phyloP scores from a whole-genome alignment of 2,113 vertebrate species.

The Prochilodus magdalenae region DNA sequence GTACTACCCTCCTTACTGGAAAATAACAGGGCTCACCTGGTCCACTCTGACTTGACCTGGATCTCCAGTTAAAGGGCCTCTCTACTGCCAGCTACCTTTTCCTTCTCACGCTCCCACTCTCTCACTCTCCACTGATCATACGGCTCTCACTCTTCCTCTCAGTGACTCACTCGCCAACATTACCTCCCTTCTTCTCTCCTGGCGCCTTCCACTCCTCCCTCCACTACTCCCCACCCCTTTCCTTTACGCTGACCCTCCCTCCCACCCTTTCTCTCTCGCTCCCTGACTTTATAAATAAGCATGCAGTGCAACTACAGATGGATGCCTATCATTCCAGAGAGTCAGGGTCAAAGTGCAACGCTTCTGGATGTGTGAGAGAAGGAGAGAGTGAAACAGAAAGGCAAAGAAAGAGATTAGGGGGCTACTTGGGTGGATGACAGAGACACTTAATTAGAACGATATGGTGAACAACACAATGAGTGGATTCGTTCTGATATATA shows the following conservation, averaged over 20 bases:
- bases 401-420: constrained; percentile 5
- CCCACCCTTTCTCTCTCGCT: constrained; percentile 39
- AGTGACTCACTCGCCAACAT: constrained; percentile 44
- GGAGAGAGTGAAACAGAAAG: neutral
- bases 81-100: neutral
- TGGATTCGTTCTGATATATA: neutral
- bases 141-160: constrained; percentile 10
- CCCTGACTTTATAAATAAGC: constrained; percentile 74
- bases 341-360: constrained; percentile 71
- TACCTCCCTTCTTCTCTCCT: constrained; percentile 26
- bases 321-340: constrained; percentile 94
- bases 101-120: constrained; percentile 24
- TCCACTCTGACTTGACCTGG: neutral
- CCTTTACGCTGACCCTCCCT: constrained; percentile 78
- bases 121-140: constrained; percentile 51
- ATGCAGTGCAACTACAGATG: constrained; percentile 77
- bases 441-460: constrained; percentile 34
- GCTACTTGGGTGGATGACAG: neutral
- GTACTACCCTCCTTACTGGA: constrained; percentile 15
- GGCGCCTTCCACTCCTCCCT: constrained; percentile 45
- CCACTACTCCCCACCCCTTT: constrained; percentile 73
- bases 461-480: constrained; percentile 14
- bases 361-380: constrained; percentile 65
- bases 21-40: constrained; percentile 19
- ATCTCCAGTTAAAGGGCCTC: constrained; percentile 10